These are phyloP conservation scores for Lichenostomus cassidix DNA, from an alignment of 2,113 vertebrate species.

Conservation along the genomic window DNA sequence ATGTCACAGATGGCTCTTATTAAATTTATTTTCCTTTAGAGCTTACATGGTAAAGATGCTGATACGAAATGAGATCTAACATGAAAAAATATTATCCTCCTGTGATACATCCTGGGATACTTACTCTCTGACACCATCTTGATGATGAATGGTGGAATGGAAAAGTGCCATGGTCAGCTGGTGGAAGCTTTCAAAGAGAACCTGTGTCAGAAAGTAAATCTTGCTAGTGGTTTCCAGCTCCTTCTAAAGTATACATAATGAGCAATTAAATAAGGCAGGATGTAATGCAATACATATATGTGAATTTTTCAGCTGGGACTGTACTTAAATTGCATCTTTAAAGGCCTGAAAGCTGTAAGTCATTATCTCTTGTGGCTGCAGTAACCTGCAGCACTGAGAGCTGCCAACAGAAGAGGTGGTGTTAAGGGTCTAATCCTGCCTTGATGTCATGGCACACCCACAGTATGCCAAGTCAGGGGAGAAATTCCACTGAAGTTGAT, in stretches of 20 bases:
- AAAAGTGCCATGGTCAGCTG: not conserved
- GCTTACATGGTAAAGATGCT: not conserved
- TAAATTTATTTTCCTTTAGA: conserved; percentile 43
- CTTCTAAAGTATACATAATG: not conserved
- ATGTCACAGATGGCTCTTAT: conserved; percentile 8
- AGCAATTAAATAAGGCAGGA: not conserved
- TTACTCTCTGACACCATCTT: not conserved
- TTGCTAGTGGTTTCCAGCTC: not conserved
- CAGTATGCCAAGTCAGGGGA: not conserved
- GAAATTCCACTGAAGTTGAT: not conserved
- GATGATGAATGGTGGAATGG: not conserved
- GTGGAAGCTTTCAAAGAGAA: not conserved
- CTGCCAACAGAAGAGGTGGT: not conserved
- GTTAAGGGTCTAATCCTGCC: not conserved
- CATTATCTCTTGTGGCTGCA: not conserved
- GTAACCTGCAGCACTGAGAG: not conserved
- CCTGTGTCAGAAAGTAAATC: not conserved
- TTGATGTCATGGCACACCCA: not conserved
- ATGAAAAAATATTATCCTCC: not conserved
- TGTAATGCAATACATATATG: not conserved
- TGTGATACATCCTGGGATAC: not conserved
- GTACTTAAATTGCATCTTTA: not conserved
- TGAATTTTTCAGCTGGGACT: not conserved
- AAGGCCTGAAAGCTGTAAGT: not conserved
- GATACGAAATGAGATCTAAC: not conserved